A percentile compares a stretch with the other conserved stretches of the same genome.
Conservation (phyloP, 2,888 invertebrate genomes). For the Cabera pusaria region DNA sequence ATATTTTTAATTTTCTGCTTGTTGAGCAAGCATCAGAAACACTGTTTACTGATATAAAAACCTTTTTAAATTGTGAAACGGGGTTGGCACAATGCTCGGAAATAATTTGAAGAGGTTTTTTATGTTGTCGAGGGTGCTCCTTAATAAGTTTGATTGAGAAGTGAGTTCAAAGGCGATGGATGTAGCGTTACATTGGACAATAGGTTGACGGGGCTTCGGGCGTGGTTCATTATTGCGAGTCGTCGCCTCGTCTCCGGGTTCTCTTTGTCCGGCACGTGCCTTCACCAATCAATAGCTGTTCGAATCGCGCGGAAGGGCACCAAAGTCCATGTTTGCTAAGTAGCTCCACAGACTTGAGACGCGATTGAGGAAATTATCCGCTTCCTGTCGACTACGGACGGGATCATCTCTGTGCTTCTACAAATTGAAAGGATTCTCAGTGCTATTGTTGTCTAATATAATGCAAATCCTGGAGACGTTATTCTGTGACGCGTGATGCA, state of each 20-base stretch:
- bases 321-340: conserved; percentile 40
- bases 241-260: conserved; percentile 50
- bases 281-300: conserved; percentile 48
- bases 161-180: conserved; percentile 26
- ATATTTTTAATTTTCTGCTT: conserved; percentile 71
- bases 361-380: conserved; percentile 33
- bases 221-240: conserved; percentile 60
- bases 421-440: conserved; percentile 21
- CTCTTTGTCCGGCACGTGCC: conserved; percentile 64
- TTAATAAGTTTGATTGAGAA: conserved; percentile 50
- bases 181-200: too few relatives aligned
- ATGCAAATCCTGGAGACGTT: conserved; percentile 14
- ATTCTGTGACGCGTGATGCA: too few relatives aligned
- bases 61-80: conserved; percentile 54
- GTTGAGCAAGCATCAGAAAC: conserved; percentile 61
- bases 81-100: conserved; percentile 47
- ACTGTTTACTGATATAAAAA: conserved; percentile 58
- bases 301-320: conserved; percentile 48
- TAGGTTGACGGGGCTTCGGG: conserved; percentile 45
- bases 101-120: conserved; percentile 33
- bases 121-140: conserved; percentile 27
- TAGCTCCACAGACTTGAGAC: conserved; percentile 23
- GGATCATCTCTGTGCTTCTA: conserved; percentile 28
- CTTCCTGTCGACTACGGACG: conserved; percentile 30
- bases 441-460: conserved; percentile 25